A percentile compares a stretch with the other conserved stretches of the same genome.
phyloP scores from a whole-genome alignment of 30 jellyfish, hydroid and myxozoan species.

The Turritopsis rubra region DNA sequence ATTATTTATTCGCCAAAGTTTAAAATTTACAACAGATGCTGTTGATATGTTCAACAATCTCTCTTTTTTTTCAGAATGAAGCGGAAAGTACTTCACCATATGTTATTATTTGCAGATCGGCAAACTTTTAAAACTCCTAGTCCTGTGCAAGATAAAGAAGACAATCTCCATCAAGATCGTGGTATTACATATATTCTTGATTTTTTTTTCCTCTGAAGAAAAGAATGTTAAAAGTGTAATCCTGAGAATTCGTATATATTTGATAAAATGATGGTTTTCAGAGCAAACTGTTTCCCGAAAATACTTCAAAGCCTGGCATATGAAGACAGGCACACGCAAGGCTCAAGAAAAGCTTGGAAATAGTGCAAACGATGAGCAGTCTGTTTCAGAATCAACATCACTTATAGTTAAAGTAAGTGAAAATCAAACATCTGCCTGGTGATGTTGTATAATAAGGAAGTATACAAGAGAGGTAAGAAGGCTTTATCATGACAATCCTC shows the following conservation, averaged over 20 bases:
- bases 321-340: constrained; percentile 56
- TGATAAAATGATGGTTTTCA: constrained; percentile 21
- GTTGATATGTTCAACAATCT: background rate
- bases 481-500: no score
- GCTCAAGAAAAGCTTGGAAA: constrained; percentile 12
- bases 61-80: constrained; percentile 40
- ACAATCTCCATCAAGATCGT: background rate
- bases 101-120: constrained; percentile 55
- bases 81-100: constrained; percentile 52
- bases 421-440: background rate
- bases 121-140: constrained; percentile 46
- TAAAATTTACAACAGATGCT: no score
- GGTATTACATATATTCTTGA: background rate
- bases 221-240: background rate
- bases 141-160: background rate
- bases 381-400: constrained; percentile 23
- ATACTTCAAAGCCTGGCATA: constrained; percentile 91
- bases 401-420: constrained; percentile 1
- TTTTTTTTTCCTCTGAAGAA: background rate
- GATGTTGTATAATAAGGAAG: no score
- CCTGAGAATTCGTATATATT: background rate
- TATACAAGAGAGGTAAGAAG: no score
- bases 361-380: constrained; percentile 31
- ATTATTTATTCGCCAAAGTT: background rate
- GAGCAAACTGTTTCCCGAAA: constrained; percentile 57